Percentiles rank a stretch among this genome's conserved stretches.
phyloP scores from a whole-genome alignment of 2,888 invertebrate species.

The Pyrochroa serraticornis region DNA sequence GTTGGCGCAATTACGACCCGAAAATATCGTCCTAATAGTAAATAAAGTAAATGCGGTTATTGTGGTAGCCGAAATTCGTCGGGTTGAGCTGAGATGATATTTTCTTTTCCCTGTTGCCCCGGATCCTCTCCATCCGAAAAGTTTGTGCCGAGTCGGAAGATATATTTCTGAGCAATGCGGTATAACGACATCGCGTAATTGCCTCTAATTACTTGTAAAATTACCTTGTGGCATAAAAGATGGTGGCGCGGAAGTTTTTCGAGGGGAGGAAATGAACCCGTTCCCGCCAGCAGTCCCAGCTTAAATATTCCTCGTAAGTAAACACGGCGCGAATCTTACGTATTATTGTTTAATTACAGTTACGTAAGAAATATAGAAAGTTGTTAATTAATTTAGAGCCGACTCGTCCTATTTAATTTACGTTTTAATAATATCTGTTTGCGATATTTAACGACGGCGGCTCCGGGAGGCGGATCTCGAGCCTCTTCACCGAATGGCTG shows the following conservation, averaged over 20 bases:
- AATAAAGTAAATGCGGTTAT: too few species aligned
- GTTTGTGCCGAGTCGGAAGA: constrained; percentile 39
- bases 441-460: constrained; percentile 40
- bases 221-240: constrained; percentile 61
- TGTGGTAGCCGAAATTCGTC: too few species aligned
- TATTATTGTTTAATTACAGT: constrained; percentile 58
- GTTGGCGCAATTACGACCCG: too few species aligned
- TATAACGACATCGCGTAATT: constrained; percentile 60
- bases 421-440: constrained; percentile 46
- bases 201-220: constrained; percentile 62
- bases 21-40: too few species aligned
- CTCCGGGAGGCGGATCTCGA: too few species aligned
- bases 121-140: constrained; percentile 8
- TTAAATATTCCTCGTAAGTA: constrained; percentile 41
- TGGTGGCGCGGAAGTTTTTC: constrained; percentile 55
- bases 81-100: too few species aligned
- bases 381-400: constrained; percentile 54
- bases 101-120: too few species aligned
- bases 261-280: constrained; percentile 54
- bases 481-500: constrained; percentile 32
- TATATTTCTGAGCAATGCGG: constrained; percentile 51
- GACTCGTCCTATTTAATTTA: constrained; percentile 39
- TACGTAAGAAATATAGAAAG: constrained; percentile 53
- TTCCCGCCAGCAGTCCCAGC: constrained; percentile 31
- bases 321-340: constrained; percentile 47